Base-by-base conservation (phyloP, 2,888 invertebrate species). In the Seladonia tumulorum region DNA sequence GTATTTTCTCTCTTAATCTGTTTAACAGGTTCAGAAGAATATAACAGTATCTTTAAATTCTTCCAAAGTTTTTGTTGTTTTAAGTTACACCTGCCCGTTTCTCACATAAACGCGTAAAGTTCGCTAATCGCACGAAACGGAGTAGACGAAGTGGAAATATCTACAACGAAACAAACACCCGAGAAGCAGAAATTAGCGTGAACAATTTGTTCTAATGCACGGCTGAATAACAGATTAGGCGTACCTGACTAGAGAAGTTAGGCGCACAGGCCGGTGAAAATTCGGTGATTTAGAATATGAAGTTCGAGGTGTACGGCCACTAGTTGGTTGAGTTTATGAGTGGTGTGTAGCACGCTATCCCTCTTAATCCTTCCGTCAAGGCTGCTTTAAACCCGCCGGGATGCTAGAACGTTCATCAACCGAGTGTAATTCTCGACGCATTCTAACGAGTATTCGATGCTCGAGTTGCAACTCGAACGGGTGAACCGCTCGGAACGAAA, bases 321-420 rank as follows among this genome's bases (percentile, higher is more conserved):
- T 57, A 16, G 22, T 74, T 25, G 25, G 39, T n/a, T n/a, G 53
- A 35, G 74, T 74, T 74, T 74, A 74, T 57, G 53, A 60, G 57
- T 39, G 25, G 39, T 18, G 25, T 42, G 53, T 42, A 75, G 25
- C 25, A 53, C n/a, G 25, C 57, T 18, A 75, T 75, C 60, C 57
- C 60, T 60, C 25, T 42, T 75, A 57, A 75, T 39, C 57, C 42
- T 53, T 75, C 25, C 42, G 53, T 75, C 39, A 42, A 42, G 74
- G 42, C 57, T 60, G 74, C 42, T 75, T 60, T 42, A 18, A 75
- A 60, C 3, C 16, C 39, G n/a, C 29, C 29, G 49, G 49, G 14
- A 39, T 39, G 53, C 74, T 53, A 14, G 53, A 74, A 74, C 49
- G 74, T 74, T 39, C 74, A 39, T 57, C 74, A 53, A 74, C 49